These are phyloP conservation scores for Pteropus alecto DNA, from an alignment of 2,113 vertebrate species.

Conservation along the genomic window DNA sequence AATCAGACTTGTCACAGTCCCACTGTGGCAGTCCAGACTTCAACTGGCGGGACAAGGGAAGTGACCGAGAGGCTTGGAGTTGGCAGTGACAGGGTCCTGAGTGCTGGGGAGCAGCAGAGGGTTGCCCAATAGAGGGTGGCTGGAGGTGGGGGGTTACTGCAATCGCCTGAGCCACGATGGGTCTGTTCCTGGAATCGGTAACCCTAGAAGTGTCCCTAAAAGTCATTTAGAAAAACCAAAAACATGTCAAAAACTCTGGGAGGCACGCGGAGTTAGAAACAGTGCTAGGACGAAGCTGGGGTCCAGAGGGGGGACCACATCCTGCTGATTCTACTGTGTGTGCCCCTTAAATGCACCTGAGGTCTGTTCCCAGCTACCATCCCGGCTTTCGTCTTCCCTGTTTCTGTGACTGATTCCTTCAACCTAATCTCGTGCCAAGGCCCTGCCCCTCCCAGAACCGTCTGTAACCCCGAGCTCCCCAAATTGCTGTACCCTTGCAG, in stretches of 20 bases:
- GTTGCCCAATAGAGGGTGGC: rapidly evolving
- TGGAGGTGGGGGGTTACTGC: rapidly evolving
- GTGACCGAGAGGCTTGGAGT: background rate
- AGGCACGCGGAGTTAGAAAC: background rate
- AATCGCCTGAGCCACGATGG: background rate
- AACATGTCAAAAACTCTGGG: too few species aligned
- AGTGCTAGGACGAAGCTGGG: background rate
- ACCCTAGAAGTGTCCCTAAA: background rate
- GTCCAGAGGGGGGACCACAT: background rate
- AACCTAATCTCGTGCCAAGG: background rate
- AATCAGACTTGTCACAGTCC: background rate
- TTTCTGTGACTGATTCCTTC: background rate
- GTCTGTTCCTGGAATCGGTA: background rate
- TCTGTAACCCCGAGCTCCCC: background rate
- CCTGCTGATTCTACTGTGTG: rapidly evolving
- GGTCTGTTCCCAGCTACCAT: too few species aligned
- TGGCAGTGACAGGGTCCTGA: background rate
- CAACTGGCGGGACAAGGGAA: background rate
- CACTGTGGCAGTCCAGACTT: background rate
- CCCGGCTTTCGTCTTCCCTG: background rate
- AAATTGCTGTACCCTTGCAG: background rate
- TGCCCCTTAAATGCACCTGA: background rate
- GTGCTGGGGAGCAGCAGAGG: background rate
- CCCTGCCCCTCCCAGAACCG: background rate
- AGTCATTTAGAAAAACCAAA: background rate